Conservation (phyloP, 2,797 vertebrate species). For the Alauda arvensis region DNA sequence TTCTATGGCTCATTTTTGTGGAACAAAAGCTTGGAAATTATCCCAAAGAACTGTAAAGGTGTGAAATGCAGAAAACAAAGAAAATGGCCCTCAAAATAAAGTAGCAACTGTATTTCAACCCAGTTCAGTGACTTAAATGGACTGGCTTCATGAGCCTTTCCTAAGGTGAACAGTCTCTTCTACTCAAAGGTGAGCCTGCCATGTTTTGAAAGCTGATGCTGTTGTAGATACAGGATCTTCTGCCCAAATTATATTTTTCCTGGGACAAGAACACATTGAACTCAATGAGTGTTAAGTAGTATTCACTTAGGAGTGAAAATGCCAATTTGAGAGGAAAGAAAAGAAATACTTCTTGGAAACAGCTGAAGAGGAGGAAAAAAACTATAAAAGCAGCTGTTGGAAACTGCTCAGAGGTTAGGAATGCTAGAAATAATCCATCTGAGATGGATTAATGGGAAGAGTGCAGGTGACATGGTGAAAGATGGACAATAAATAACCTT, state of each 20-base stretch:
- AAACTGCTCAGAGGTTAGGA: slow-evolving; percentile 57
- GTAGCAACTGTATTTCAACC: neutral
- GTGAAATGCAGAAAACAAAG: neutral
- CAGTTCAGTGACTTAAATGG: neutral
- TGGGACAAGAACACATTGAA: neutral
- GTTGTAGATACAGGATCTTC: neutral
- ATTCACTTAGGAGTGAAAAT: neutral
- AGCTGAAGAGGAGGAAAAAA: neutral
- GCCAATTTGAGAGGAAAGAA: neutral
- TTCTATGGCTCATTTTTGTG: neutral
- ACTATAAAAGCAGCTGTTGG: slow-evolving; percentile 38
- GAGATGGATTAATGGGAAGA: slow-evolving; percentile 7
- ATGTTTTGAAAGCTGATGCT: neutral
- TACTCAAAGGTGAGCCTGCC: neutral
- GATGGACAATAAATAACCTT: neutral
- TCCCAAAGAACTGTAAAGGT: neutral
- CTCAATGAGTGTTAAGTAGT: neutral
- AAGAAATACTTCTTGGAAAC: neutral
- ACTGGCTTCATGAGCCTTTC: neutral
- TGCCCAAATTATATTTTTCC: neutral
- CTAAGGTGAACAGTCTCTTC: neutral
- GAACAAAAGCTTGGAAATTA: neutral
- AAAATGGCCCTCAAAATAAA: neutral
- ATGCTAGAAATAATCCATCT: slow-evolving; percentile 50
- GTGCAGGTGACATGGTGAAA: slow-evolving; percentile 47